A percentile compares a stretch with the other conserved stretches of the same genome.
phyloP scores from a whole-genome alignment of 2,888 invertebrate species.

The Matsumyia berberina region DNA sequence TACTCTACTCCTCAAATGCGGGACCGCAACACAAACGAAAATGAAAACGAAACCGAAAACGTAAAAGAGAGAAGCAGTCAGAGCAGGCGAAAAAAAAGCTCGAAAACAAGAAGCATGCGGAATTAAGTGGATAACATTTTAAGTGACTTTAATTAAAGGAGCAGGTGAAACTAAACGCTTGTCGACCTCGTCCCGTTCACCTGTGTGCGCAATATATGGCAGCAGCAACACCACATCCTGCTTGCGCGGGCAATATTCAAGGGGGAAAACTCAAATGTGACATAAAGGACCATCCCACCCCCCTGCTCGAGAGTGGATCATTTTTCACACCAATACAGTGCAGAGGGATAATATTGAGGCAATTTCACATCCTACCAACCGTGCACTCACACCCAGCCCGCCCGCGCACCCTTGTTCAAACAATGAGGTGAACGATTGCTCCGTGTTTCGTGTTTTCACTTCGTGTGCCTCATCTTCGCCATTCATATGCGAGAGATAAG shows the following conservation, averaged over 20 bases:
- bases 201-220: conserved; percentile 19
- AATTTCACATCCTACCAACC: conserved; percentile 47
- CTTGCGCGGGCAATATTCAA: not conserved
- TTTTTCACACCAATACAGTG: conserved; percentile 67
- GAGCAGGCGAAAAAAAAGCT: not conserved
- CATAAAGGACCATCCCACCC: conserved; percentile 16
- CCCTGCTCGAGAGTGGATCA: conserved; percentile 45
- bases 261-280: conserved; percentile 38
- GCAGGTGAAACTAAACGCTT: conserved; percentile 75
- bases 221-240: conserved; percentile 5
- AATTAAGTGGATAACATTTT: conserved; percentile 75
- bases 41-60: no score
- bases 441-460: conserved; percentile 9
- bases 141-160: conserved; percentile 75
- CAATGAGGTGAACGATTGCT: conserved; percentile 33
- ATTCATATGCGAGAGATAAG: conserved; percentile 68
- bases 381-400: not conserved
- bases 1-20: conserved; percentile 46
- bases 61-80: no score
- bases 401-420: conserved; percentile 5
- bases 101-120: conserved; percentile 54
- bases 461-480: conserved; percentile 37
- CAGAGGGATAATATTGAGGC: conserved; percentile 42
- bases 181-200: conserved; percentile 30
- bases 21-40: conserved; percentile 14